phyloP scores from a whole-genome alignment of 2,113 vertebrate species.

The Clarias macrocephalus region DNA sequence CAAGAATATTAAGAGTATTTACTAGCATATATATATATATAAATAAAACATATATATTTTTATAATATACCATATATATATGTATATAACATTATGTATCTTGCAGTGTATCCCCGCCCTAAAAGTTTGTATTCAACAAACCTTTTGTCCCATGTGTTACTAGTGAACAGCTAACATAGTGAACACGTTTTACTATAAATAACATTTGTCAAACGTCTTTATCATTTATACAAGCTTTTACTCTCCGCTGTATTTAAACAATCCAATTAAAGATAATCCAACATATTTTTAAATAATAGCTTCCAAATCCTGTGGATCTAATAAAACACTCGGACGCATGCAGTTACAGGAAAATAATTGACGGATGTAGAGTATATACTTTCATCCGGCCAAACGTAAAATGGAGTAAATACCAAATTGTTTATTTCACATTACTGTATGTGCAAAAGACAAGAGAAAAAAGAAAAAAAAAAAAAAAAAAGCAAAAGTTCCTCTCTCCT shows the following conservation, averaged over 20 bases:
- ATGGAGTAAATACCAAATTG: background rate
- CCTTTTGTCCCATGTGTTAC: background rate
- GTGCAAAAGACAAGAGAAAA: background rate
- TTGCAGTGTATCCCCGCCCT: too few species aligned
- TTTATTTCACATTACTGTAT: background rate
- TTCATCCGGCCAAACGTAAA: background rate
- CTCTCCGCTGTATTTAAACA: background rate
- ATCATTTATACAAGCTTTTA: background rate
- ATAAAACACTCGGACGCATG: background rate
- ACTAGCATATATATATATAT: too few species aligned
- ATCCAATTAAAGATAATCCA: too few species aligned
- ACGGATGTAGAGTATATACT: background rate
- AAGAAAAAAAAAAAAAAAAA: too few species aligned
- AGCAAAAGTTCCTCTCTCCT: background rate
- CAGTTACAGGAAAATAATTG: background rate
- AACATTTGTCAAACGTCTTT: background rate
- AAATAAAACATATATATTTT: too few species aligned
- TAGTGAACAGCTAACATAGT: background rate
- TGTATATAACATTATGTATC: too few species aligned
- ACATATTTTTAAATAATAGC: background rate
- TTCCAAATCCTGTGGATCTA: background rate
- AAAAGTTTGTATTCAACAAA: too few species aligned
- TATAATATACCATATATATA: too few species aligned
- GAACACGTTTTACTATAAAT: background rate
- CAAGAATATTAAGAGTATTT: too few species aligned